Percentiles rank a stretch among this genome's conserved stretches.
phyloP scores from a whole-genome alignment of 2,797 vertebrate genomes.

The Lepilemur ruficaudatus region DNA sequence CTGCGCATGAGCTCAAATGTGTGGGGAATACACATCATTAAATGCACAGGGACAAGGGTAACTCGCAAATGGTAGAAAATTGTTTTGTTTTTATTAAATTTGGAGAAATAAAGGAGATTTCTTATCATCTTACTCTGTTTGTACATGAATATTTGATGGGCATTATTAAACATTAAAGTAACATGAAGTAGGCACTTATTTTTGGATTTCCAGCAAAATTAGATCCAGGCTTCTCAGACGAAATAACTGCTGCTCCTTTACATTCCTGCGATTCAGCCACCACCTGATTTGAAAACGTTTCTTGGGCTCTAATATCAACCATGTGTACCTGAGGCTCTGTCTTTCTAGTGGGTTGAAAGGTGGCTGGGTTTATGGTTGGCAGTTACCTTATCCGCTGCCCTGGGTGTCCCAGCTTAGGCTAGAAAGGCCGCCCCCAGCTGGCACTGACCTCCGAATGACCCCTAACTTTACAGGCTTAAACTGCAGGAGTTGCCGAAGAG shows the following conservation, averaged over 20 bases:
- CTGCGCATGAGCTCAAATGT: conserved; percentile 60
- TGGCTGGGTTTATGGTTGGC: conserved; percentile 83
- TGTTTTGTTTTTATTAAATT: conserved; percentile 80
- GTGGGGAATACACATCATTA: conserved; percentile 66
- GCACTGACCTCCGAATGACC: conserved; percentile 96
- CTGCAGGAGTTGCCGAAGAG: conserved; percentile 92
- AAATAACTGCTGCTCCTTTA: conserved; percentile 88
- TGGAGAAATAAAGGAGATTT: conserved; percentile 78
- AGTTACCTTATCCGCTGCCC: conserved; percentile 84
- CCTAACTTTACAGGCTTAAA: conserved; percentile 91
- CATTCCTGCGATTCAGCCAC: conserved; percentile 81
- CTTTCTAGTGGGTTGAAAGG: conserved; percentile 84
- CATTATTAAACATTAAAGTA: conserved; percentile 94
- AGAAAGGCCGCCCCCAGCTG: conserved; percentile 92
- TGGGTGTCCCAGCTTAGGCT: conserved; percentile 85
- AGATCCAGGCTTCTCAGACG: conserved; percentile 94
- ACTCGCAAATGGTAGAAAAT: conserved; percentile 80
- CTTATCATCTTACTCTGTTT: conserved; percentile 81
- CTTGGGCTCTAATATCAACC: conserved; percentile 92
- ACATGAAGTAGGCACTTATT: conserved; percentile 95
- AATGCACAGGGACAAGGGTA: conserved; percentile 75
- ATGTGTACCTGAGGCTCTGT: conserved; percentile 89
- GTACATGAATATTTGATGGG: conserved; percentile 82
- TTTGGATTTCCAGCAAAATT: conserved; percentile 97
- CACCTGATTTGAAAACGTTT: conserved; percentile 86